phyloP scores from a whole-genome alignment of 2,797 vertebrate species.

The Clarias pachynema region DNA sequence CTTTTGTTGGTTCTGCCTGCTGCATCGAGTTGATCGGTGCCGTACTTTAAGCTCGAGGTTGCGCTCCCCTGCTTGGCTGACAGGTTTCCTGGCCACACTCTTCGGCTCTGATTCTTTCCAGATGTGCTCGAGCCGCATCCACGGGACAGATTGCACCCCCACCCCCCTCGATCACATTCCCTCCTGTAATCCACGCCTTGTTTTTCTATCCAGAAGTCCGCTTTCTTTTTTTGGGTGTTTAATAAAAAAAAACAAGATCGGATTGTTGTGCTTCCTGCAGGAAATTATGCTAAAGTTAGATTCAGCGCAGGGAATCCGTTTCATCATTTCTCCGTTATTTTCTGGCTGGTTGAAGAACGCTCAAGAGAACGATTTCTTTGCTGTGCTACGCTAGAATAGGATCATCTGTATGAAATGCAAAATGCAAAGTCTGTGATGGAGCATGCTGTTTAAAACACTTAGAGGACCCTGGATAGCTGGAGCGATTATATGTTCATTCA shows the following conservation, averaged over 20 bases:
- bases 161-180: constrained; percentile 38
- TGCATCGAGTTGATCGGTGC: background rate
- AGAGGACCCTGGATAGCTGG: constrained; percentile 38
- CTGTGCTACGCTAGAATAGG: constrained; percentile 1
- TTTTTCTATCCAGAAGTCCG: constrained; percentile 66
- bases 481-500: constrained; percentile 51
- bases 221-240: constrained; percentile 52
- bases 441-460: constrained; percentile 43
- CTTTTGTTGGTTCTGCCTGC: background rate
- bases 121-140: constrained; percentile 71
- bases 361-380: background rate
- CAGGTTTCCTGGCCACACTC: constrained; percentile 66
- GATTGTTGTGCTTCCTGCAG: constrained; percentile 49
- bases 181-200: constrained; percentile 51
- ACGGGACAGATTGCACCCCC: constrained; percentile 58
- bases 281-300: constrained; percentile 54
- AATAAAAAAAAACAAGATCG: constrained; percentile 58
- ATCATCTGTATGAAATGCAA: constrained; percentile 32
- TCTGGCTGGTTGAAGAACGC: background rate
- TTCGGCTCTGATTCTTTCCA: constrained; percentile 71
- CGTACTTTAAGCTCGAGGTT: constrained; percentile 31
- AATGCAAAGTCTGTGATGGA: constrained; percentile 22
- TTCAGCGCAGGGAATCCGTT: constrained; percentile 15
- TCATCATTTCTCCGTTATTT: constrained; percentile 24
- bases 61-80: constrained; percentile 67